Conservation (phyloP, 2,797 vertebrate species). For the Argya squamiceps region DNA sequence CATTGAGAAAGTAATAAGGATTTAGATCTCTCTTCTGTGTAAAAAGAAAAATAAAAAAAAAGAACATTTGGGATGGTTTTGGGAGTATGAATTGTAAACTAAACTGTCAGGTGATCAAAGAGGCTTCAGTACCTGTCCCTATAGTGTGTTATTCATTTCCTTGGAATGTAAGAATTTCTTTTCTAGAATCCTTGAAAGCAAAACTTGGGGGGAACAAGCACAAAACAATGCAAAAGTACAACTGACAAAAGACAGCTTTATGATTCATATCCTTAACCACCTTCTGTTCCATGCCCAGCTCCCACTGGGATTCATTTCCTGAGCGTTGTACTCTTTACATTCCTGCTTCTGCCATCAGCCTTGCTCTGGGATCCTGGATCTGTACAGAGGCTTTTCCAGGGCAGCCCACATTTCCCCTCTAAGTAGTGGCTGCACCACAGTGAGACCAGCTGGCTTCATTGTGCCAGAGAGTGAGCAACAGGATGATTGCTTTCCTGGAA, state of each 20-base stretch:
- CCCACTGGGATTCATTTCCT: neutral
- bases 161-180: neutral
- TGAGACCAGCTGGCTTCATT: neutral
- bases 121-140: neutral
- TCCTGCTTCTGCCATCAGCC: neutral
- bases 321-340: accelerated
- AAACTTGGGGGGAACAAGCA: neutral
- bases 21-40: neutral
- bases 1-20: neutral
- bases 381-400: neutral
- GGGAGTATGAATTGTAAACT: neutral
- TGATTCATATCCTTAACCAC: neutral
- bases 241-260: neutral
- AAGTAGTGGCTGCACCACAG: neutral
- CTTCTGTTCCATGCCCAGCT: neutral
- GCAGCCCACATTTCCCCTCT: neutral
- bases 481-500: neutral
- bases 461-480: neutral
- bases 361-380: neutral
- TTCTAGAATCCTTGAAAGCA: neutral
- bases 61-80: neutral
- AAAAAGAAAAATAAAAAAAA: neutral
- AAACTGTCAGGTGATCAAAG: neutral
- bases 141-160: neutral
- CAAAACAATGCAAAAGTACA: neutral